These are phyloP conservation scores for Drosophila multiciliata DNA, from an alignment of 2,888 invertebrate genomes.

Conservation along the genomic window DNA sequence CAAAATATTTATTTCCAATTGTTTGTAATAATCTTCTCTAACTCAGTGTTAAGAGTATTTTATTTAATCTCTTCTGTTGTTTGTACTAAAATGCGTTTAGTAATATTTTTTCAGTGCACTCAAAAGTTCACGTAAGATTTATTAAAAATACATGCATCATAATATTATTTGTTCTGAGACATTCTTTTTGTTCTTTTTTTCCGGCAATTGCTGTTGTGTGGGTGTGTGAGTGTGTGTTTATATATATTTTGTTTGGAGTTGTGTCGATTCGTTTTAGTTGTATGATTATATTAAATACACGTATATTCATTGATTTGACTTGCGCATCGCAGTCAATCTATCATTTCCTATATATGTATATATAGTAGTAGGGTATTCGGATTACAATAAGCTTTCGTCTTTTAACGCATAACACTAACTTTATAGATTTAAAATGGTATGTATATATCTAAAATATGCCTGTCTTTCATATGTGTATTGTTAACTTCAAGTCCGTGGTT, in stretches of 20 bases:
- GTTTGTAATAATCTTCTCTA: not conserved
- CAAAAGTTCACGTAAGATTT: conserved; percentile 54
- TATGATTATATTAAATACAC: conserved; percentile 5
- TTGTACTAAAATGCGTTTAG: not conserved
- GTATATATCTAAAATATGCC: conserved; percentile 51
- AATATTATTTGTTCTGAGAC: conserved; percentile 53
- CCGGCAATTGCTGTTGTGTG: conserved; percentile 15
- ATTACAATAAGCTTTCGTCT: conserved; percentile 12
- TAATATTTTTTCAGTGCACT: conserved; percentile 34
- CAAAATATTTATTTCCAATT: not conserved
- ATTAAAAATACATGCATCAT: conserved; percentile 72
- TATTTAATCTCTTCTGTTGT: too few relatives aligned
- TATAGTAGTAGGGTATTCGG: conserved; percentile 8
- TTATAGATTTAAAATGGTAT: conserved; percentile 32
- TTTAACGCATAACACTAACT: conserved; percentile 29
- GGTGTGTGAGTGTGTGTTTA: conserved; percentile 5
- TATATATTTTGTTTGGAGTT: conserved; percentile 15
- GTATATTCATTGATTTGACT: conserved; percentile 12
- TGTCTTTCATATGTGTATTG: conserved; percentile 53
- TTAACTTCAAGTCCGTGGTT: conserved; percentile 58
- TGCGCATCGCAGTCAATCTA: conserved; percentile 19
- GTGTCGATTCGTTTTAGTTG: conserved; percentile 43
- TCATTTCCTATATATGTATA: conserved; percentile 17
- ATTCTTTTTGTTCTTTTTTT: conserved; percentile 27
- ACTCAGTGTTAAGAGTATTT: not conserved